These are phyloP conservation scores for Chaetops frenatus DNA, from an alignment of 2,113 vertebrate genomes.

Conservation along the genomic window DNA sequence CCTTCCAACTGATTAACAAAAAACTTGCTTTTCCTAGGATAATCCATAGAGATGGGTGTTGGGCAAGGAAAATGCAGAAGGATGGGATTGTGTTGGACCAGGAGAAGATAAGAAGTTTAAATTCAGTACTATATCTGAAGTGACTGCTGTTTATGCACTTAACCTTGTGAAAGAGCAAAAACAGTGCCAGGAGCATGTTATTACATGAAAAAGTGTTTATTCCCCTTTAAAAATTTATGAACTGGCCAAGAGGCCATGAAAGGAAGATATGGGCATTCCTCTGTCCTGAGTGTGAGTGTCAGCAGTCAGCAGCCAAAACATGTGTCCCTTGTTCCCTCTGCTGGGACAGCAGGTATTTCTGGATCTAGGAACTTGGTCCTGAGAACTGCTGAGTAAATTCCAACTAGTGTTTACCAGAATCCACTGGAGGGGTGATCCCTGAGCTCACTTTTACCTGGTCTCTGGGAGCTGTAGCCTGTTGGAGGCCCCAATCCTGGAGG, in stretches of 20 bases:
- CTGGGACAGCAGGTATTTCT: background rate
- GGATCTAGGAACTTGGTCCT: background rate
- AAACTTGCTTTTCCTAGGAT: slow-evolving; percentile 5
- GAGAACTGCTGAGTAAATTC: background rate
- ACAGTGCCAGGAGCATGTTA: background rate
- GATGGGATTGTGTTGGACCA: background rate
- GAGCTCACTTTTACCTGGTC: background rate
- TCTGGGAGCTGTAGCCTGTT: background rate
- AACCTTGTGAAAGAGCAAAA: background rate
- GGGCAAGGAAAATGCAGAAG: background rate
- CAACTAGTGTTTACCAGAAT: background rate
- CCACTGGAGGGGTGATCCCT: background rate
- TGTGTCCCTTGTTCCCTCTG: background rate
- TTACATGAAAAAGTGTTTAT: background rate
- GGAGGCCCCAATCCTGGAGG: background rate
- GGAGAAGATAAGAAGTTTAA: background rate
- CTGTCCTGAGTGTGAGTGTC: background rate
- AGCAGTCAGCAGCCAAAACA: background rate
- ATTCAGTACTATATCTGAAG: background rate
- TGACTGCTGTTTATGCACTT: background rate
- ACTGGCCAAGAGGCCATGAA: background rate
- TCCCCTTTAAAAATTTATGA: background rate
- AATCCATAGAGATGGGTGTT: background rate
- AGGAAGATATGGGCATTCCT: background rate
- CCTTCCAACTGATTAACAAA: background rate